Percentiles rank a stretch among this genome's conserved stretches.
Evolutionary conservation across 2,113 vertebrate genomes (phyloP).

Genomic region (Chaetura pelagica): DNA sequence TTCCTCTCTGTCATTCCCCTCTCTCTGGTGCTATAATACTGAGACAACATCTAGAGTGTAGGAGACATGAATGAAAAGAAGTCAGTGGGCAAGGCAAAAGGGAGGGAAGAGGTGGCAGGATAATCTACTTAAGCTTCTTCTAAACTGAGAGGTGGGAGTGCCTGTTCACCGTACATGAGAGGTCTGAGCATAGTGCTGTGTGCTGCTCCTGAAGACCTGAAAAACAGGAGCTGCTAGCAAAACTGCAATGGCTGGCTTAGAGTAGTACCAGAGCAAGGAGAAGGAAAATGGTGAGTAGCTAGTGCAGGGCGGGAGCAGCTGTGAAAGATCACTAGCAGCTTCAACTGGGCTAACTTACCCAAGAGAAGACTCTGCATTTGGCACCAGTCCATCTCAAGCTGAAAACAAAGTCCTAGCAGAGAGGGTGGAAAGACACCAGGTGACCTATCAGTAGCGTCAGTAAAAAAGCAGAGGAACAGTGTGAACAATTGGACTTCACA

Average conservation of each 20-base stretch:
- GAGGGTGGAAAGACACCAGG: not conserved
- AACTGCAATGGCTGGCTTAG: not conserved
- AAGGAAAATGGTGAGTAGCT: not conserved
- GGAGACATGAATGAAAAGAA: not conserved
- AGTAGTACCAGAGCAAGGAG: not conserved
- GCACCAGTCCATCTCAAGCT: not conserved
- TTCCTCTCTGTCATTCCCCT: not conserved
- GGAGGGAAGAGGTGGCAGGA: not conserved
- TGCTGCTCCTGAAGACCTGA: not conserved
- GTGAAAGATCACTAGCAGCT: not conserved
- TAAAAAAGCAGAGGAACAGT: not conserved
- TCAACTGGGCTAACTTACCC: not conserved
- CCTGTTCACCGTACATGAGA: not conserved
- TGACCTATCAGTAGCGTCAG: not conserved
- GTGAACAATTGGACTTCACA: not conserved
- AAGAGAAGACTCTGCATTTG: not conserved
- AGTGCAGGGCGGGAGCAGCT: not conserved
- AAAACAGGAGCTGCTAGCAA: not conserved
- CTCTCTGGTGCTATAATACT: not conserved
- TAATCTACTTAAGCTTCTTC: not conserved
- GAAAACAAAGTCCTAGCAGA: not conserved
- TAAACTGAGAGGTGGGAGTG: not conserved
- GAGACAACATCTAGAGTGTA: not conserved
- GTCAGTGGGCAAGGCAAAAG: not conserved
- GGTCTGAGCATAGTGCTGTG: not conserved